These are phyloP conservation scores for Myotis vivesi DNA, from an alignment of 2,797 vertebrate species.

Conservation along the genomic window DNA sequence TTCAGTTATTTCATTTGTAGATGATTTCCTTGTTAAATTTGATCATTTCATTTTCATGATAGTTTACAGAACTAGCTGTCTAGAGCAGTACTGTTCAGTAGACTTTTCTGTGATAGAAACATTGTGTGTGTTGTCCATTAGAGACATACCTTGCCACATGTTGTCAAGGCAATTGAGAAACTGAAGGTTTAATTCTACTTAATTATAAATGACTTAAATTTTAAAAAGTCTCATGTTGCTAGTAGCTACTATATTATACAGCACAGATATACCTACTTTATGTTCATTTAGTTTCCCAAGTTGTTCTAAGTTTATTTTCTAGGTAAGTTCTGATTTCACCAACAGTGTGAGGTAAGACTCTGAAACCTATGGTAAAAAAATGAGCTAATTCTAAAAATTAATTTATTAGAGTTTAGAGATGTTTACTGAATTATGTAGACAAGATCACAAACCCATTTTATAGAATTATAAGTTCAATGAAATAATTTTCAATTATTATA, in stretches of 20 bases:
- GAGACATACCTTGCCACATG: neutral
- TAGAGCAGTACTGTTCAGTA: neutral
- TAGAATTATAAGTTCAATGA: neutral
- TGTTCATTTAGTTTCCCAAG: conserved; percentile 33
- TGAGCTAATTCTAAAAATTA: conserved; percentile 5
- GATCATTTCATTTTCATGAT: conserved; percentile 22
- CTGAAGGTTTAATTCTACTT: conserved; percentile 9
- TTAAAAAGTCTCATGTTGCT: neutral
- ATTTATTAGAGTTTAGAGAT: conserved; percentile 23
- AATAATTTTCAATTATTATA: neutral
- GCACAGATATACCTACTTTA: neutral
- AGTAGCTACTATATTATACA: neutral
- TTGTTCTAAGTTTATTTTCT: conserved; percentile 40
- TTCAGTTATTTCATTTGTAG: conserved; percentile 12
- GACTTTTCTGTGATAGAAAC: neutral
- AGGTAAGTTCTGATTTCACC: conserved; percentile 38
- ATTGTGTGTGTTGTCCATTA: neutral
- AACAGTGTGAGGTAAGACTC: neutral
- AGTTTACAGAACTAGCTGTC: neutral
- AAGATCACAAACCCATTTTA: neutral
- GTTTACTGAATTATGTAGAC: neutral
- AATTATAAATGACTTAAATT: conserved; percentile 1
- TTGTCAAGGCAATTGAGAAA: neutral
- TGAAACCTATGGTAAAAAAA: conserved; percentile 3
- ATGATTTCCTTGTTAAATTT: conserved; percentile 4